Evolutionary conservation across 2,113 vertebrate genomes (phyloP), one percentile per base, ranked within the genome.

Genomic region (Grallaria varia): DNA sequence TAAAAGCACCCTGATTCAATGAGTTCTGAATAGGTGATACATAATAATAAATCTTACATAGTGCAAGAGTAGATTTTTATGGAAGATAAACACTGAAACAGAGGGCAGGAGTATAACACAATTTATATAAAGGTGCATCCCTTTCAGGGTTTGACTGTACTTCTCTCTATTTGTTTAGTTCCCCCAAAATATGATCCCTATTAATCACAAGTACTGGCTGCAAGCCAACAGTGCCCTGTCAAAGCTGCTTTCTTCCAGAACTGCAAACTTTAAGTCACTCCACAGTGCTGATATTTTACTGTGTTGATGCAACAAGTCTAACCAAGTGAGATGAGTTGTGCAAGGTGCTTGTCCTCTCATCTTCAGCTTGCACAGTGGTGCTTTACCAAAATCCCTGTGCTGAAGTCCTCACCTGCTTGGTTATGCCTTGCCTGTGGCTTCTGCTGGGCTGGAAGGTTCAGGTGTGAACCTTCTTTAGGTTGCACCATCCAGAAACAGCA

Each of bases 11-110:
- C 58, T 89, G 76, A 88, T 94, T 95, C 76, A 91, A 93, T 0
- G 3, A 72, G 27, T 85, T 92, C 87, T 95, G 87, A 97, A 79
- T 74, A 87, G 82, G 62, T 87, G 82, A 87, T 93, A 75, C 24
- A 81, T 77, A 91, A 62, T 76, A 94, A 94, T 96, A 90, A 93
- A 95, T 97, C 95, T 91, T 91, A 60, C 21, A 23, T 55, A 84
- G 88, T 0, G 1, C 78, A 96, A 90, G 31, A 86, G 64, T 45
- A 94, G 75, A 59, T 78, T 93, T 96, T 94, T 95, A 94, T 84
- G 69, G 87, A 93, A 93, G 73, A 78, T 93, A 96, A 97, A 86
- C 86, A 85, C 53, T 92, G 83, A 56, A 94, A 88, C 71, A 93
- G 82, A 84, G 55, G 53, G 79, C 66, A 90, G 78, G 75, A 93